Base-by-base conservation (phyloP, 1,140 invertebrate species). In the Bombus difficillimus region DNA sequence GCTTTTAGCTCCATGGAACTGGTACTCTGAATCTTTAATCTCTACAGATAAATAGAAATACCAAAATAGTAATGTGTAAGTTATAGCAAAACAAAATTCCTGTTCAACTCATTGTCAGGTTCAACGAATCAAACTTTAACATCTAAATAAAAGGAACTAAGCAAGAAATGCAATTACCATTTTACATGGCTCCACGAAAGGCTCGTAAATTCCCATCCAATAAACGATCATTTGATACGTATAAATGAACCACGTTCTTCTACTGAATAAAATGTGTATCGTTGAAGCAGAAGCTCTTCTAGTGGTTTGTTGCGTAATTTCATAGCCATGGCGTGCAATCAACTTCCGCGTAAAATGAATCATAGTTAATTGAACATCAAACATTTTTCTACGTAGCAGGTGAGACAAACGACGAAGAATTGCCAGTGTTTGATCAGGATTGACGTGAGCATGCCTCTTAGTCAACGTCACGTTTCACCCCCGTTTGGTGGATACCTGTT, bases 291-390 rank as follows among this genome's bases (percentile, higher is more conserved):
- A 25, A 62, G 25, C 3, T 53, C 32, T 9, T 4, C 3, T 28
- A 32, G 8, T 3, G 25, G 57, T 10, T 43, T 43, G 41, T 82
- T 82, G 32, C 57, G 32, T 37, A 75, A 74, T 71, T 71, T 34
- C 66, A 25, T 10, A 28, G 64, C 43, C 15, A 3, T 5, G 34
- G 12, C 34, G n/a, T 37, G 32, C 15, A 22, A 32, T 78, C 59
- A 32, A 8, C 22, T 81, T 75, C 72, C 28, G 41, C 28, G 72
- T 15, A 66, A 66, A n/a, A 3, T 74, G 53, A 73, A 64, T 78
- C 75, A 64, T 13, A 32, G 37, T 39, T 66, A 62, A 78, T 41
- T 39, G 59, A 78, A 78, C 57, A n/a, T 78, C 57, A 66, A 78
- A 78, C n/a, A 75, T 53, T 22, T 73, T 47, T 32, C 39, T n/a